A percentile compares a stretch with the other conserved stretches of the same genome.
Conservation (phyloP, 2,113 vertebrate genomes). For the Irena cyanogastra region DNA sequence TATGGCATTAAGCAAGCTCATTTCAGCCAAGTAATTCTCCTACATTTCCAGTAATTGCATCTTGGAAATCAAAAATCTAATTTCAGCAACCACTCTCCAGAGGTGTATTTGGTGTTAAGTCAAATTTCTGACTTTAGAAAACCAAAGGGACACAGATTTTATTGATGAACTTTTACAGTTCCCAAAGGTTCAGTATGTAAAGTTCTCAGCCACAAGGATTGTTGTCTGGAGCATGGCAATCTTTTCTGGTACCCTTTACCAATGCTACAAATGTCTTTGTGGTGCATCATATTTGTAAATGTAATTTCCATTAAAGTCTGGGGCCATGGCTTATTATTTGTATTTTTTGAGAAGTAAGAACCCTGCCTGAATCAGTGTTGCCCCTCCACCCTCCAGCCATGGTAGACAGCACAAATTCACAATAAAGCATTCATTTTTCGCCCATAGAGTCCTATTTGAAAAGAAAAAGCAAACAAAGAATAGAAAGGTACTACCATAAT, state of each 20-base stretch:
- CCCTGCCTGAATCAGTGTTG: not conserved
- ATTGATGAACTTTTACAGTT: not conserved
- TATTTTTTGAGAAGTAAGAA: not conserved
- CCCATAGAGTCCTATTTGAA: not conserved
- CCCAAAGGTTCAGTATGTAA: not conserved
- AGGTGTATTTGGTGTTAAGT: not conserved
- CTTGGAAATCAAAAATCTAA: not conserved
- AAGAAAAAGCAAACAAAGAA: not conserved
- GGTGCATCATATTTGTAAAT: not conserved
- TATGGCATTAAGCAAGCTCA: not conserved
- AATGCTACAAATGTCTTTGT: not conserved
- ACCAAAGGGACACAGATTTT: not conserved
- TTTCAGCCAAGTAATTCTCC: not conserved
- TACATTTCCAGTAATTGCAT: not conserved
- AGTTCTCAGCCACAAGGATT: not conserved
- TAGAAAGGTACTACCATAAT: not conserved
- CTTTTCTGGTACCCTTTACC: not conserved
- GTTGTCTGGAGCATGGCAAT: not conserved
- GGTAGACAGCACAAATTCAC: not conserved
- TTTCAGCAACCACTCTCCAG: not conserved
- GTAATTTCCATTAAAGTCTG: not conserved
- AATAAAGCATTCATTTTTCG: not conserved
- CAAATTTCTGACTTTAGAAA: not conserved
- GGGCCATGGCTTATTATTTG: not conserved
- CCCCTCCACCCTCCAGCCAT: not conserved